Percentiles rank a stretch among this genome's conserved stretches.
phyloP scores from a whole-genome alignment of 1,140 invertebrate species.

The Oryctes rhinoceros region DNA sequence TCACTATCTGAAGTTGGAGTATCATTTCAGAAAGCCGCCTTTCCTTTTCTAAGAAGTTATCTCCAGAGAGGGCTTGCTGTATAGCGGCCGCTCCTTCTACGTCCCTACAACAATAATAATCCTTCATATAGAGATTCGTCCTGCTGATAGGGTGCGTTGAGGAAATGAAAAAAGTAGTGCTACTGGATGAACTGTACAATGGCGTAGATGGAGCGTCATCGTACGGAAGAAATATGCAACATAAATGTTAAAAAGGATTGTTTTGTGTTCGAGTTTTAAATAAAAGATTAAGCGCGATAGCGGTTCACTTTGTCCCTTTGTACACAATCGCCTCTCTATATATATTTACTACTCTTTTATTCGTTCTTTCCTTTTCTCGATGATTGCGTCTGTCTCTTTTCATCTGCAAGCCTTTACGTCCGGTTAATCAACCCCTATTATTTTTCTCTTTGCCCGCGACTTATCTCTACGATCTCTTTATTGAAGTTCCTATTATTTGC shows the following conservation, averaged over 20 bases:
- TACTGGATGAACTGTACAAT: constrained; percentile 27
- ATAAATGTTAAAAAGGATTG: constrained; percentile 44
- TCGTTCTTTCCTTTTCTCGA: constrained; percentile 11
- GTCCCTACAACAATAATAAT: constrained; percentile 55
- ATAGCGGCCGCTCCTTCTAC: constrained; percentile 71
- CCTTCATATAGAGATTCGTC: constrained; percentile 25
- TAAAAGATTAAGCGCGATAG: constrained; percentile 48
- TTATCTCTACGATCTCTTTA: constrained; percentile 43
- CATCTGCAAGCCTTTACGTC: constrained; percentile 39
- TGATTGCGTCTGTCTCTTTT: constrained; percentile 40
- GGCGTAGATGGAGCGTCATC: constrained; percentile 10
- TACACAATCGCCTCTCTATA: constrained; percentile 44
- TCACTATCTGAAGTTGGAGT: constrained; percentile 79
- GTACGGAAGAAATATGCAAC: constrained; percentile 42
- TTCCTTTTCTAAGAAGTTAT: constrained; percentile 79
- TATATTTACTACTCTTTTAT: constrained; percentile 11
- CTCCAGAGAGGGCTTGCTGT: constrained; percentile 72
- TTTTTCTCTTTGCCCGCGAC: constrained; percentile 44
- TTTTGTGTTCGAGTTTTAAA: constrained; percentile 44
- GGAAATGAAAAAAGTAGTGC: constrained; percentile 30
- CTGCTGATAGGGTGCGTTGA: constrained; percentile 2
- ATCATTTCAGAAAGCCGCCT: constrained; percentile 84
- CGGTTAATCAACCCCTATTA: constrained; percentile 47
- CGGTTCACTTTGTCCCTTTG: constrained; percentile 46
- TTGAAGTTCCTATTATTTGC: constrained; percentile 39